Evolutionary conservation across 2,113 vertebrate genomes (phyloP).

Genomic region (Phylloscopus trochilus): DNA sequence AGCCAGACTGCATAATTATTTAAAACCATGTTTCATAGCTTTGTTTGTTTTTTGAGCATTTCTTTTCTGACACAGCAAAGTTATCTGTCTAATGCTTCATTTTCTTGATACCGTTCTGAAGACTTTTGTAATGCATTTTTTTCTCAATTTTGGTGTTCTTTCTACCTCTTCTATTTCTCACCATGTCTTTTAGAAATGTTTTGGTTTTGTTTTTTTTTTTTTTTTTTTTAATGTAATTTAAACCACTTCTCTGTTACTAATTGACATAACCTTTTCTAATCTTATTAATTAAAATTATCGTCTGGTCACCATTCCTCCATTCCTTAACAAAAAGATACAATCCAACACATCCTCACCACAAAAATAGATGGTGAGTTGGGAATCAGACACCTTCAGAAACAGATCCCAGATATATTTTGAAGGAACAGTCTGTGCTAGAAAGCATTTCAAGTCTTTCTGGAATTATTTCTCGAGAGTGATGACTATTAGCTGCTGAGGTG

Average conservation of each 20-base stretch:
- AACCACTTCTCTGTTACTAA: neutral
- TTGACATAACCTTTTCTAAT: neutral
- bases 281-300: neutral
- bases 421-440: neutral
- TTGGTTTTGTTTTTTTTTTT: neutral
- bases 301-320: neutral
- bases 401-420: neutral
- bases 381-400: neutral
- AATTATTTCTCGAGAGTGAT: neutral
- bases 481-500: neutral
- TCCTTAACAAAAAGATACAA: neutral
- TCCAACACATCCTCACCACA: accelerated
- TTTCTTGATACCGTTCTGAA: neutral
- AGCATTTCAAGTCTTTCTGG: neutral
- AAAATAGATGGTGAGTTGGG: neutral
- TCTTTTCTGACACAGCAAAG: neutral
- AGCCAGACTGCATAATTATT: neutral
- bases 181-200: neutral
- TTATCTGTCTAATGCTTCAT: neutral
- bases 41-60: neutral
- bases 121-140: neutral
- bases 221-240: neutral
- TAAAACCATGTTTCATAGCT: neutral
- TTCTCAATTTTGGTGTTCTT: accelerated
- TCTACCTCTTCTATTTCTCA: neutral